Base-by-base conservation (phyloP, 2,888 invertebrate species). In the Drosophila nigritarsus region DNA sequence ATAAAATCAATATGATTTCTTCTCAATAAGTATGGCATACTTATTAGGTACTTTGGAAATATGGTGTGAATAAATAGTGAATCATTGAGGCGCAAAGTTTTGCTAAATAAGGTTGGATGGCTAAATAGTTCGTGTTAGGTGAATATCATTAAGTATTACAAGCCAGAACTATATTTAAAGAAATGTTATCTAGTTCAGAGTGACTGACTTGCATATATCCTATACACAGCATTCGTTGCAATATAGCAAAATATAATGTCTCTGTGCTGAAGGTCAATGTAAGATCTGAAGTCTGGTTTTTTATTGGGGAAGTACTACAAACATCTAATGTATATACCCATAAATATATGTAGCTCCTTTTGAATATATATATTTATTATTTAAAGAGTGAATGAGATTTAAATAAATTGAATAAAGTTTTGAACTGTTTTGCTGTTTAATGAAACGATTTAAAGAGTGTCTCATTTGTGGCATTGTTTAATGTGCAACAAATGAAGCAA, bases 401-500 rank as follows among this genome's bases (percentile, higher is more conserved):
- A n/a, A 29, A n/a, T 50, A 50, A 45, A 15, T 55, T 13, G n/a
- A n/a, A 29, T 13, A 40, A 13, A 13, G 7, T 38, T 29, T 15
- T n/a, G 15, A 24, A 20, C n/a, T 29, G 2, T 29, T 32, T 18
- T 27, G 27, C 30, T 15, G 30, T 54, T 63, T 20, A 67, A 40
- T 30, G 66, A 32, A 38, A 15, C 20, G n/a, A 45, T 51, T 78
- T 79, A 67, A 75, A 71, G 75, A n/a, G 45, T 15, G 30, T 51
- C 58, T 68, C 74, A 77, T 80, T 86, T 83, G 76, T 55, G 83
- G 77, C 68, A 70, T 68, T 72, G 38, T 77, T 78, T 69, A 87
- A 87, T 74, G 73, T 71, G 85, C 83, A 85, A 80, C 83, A 87
- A 87, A 82, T 85, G 83, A 87, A 85, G 83, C 86, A 87, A 82